These are phyloP conservation scores for Dendrocopos noguchii DNA, from an alignment of 2,113 vertebrate genomes.

Conservation along the genomic window DNA sequence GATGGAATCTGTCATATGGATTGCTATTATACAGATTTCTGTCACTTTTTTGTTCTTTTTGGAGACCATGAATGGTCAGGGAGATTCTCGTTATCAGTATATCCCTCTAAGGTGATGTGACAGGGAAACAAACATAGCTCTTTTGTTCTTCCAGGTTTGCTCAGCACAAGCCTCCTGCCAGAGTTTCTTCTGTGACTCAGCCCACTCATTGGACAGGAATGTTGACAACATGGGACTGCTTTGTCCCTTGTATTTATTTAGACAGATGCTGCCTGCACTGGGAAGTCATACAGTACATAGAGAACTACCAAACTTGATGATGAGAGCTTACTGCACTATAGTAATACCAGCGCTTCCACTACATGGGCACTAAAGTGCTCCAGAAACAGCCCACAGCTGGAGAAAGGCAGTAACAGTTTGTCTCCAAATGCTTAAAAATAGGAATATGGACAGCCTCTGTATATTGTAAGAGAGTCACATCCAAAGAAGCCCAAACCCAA, in stretches of 20 bases:
- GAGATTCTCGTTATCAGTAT: neutral
- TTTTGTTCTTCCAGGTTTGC: neutral
- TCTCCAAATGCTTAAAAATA: slow-evolving; percentile 9
- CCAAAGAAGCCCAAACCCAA: neutral
- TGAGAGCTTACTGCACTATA: neutral
- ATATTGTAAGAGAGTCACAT: neutral
- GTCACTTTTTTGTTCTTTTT: neutral
- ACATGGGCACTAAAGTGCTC: neutral
- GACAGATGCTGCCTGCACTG: neutral
- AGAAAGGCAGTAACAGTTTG: neutral
- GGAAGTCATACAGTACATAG: neutral
- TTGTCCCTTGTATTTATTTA: neutral
- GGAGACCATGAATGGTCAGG: neutral
- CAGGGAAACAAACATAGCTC: neutral
- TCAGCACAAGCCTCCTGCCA: neutral
- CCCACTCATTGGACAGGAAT: neutral
- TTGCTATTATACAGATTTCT: neutral
- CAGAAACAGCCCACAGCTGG: neutral
- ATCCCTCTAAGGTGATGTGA: neutral
- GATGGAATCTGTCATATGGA: neutral
- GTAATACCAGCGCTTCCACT: neutral
- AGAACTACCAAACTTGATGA: neutral
- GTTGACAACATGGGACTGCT: neutral
- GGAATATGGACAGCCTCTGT: neutral
- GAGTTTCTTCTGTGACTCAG: neutral